Percentiles rank a stretch among this genome's conserved stretches.
phyloP scores from a whole-genome alignment of 2,888 invertebrate species.

The Oscheius sp. region DNA sequence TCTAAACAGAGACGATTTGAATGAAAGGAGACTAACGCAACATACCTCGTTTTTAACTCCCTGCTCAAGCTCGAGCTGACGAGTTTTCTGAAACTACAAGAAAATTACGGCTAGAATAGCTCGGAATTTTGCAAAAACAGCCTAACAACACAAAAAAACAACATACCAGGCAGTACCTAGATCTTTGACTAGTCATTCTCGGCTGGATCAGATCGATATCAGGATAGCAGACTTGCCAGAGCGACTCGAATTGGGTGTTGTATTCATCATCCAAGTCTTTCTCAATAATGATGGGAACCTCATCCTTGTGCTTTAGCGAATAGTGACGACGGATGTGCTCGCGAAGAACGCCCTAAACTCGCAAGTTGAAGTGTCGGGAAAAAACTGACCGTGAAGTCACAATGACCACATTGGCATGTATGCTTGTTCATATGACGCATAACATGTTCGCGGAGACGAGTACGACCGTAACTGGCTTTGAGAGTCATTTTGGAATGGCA shows the following conservation, averaged over 20 bases:
- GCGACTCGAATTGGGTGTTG: constrained; percentile 2
- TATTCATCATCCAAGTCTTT: constrained; percentile 2
- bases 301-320: constrained; percentile 14
- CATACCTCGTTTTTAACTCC: too few relatives aligned
- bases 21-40: too few relatives aligned
- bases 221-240: constrained; percentile 18
- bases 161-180: not conserved
- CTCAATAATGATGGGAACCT: constrained; percentile 6
- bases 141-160: too few relatives aligned
- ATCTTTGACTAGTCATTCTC: constrained; percentile 25
- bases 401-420: constrained; percentile 19
- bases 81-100: too few relatives aligned
- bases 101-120: too few relatives aligned
- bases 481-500: constrained; percentile 28
- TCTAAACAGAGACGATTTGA: too few relatives aligned
- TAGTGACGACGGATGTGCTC: constrained; percentile 26
- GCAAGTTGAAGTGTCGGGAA: not conserved
- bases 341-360: constrained; percentile 14
- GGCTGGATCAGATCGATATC: constrained; percentile 4
- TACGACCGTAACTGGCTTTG: constrained; percentile 30
- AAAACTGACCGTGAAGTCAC: constrained; percentile 17
- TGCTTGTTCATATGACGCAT: constrained; percentile 13
- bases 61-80: too few relatives aligned
- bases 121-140: too few relatives aligned
- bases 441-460: constrained; percentile 23